Percentiles rank a stretch among this genome's conserved stretches.
Conservation (phyloP, 2,888 invertebrate species). For the Dermolepida albohirtum region DNA sequence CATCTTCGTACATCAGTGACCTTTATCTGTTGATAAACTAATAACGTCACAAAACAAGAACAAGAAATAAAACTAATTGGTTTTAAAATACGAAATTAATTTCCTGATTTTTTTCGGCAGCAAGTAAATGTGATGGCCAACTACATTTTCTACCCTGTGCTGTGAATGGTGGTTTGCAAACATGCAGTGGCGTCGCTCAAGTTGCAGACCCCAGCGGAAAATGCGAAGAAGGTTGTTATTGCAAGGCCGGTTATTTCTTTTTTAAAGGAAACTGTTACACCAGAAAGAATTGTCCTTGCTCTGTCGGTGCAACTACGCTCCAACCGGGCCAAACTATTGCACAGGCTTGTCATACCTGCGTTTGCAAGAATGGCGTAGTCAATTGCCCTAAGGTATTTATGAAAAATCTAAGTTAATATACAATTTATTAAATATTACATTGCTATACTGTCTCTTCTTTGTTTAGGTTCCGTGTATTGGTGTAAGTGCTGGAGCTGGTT, state of each 20-base stretch:
- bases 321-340: slow-evolving; percentile 76
- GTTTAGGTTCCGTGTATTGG: not conserved
- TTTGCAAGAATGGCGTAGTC: slow-evolving; percentile 79
- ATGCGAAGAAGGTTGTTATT: slow-evolving; percentile 40
- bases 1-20: too few relatives aligned
- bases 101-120: not conserved
- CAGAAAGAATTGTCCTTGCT: slow-evolving; percentile 66
- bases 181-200: not conserved
- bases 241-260: slow-evolving; percentile 1
- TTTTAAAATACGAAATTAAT: too few relatives aligned
- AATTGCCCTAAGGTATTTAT: slow-evolving; percentile 69
- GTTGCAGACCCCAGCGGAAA: not conserved
- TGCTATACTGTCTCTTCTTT: not conserved
- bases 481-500: not conserved
- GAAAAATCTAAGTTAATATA: not conserved
- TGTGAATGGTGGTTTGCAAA: not conserved
- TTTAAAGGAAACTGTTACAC: slow-evolving; percentile 21
- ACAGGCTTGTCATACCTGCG: slow-evolving; percentile 83
- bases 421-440: not conserved
- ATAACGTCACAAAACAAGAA: too few relatives aligned
- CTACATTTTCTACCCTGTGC: slow-evolving; percentile 23
- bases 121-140: not conserved
- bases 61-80: too few relatives aligned
- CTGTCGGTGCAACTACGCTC: slow-evolving; percentile 83
- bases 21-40: too few relatives aligned